Evolutionary conservation across 1,140 invertebrate genomes (phyloP), one percentile per base, ranked within the genome.

Genomic region (Ostrea edulis): DNA sequence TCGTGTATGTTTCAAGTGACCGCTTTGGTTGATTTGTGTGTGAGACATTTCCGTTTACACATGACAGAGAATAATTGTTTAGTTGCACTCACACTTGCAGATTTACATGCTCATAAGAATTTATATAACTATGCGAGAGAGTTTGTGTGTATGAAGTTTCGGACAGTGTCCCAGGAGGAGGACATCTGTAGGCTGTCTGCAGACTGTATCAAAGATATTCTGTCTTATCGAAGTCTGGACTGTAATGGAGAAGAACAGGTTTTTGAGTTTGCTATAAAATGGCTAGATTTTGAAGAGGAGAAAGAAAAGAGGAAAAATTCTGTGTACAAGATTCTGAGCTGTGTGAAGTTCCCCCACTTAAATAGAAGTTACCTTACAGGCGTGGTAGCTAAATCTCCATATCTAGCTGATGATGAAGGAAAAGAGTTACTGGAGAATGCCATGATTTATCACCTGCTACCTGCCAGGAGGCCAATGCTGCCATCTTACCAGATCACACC

Each of bases 401-500:
- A 93, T 85, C 88, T 93, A 35, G 77, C 86, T 0, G 86, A 89
- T 20, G 92, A 94, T 84, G 93, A 93, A 25, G 93, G 93, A 0
- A 90, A 90, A 17, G 92, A 94, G 44, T 86, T 94, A 9, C 58
- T 93, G 65, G 93, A 93, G 71, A 90, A 93, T 85, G 93, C 92
- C 0, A 91, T 93, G 5, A 62, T 91, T n/a, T 94, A 92, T 86
- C 93, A 94, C 84, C 92, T 91, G 5, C 91, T 94, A 25, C 93
- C 93, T 65, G 91, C 92, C 44, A 90, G 93, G 11, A 85, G 93
- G 52, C 91, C 91, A 81, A 90, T 92, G 88, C 89, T 94, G 51
- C 92, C 92, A 14, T 90, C 93, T 14, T 94, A 92, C 86, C 93
- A 94, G 88, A 92, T 93, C 29, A 93, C 93, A 14, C 93, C 93